Base-by-base conservation (phyloP, 2,113 vertebrate species). In the Amphiprion percula region DNA sequence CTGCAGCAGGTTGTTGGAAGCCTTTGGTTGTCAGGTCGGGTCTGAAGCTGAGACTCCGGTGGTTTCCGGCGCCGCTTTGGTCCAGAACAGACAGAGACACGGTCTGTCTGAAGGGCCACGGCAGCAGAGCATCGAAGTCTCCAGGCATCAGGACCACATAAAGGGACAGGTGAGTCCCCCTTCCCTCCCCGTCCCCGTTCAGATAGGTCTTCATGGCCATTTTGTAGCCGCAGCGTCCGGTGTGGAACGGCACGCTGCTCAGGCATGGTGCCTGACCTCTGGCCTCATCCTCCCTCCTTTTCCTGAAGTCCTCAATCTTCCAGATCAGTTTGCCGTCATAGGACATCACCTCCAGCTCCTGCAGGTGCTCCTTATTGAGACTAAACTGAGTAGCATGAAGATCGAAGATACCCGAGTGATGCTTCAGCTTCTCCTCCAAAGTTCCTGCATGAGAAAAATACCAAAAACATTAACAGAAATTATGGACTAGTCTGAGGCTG, bases 81-180 rank as follows among this genome's bases (percentile, higher is more conserved):
- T 90, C 88, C 69, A 90, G 67, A 58, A 90, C 28, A 7, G 85
- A 85, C 67, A 90, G 83, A 16, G 80, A 46, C 53, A 98, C 95
- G 49, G 96, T 95, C 81, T 98, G 97, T 82, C 86, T 95, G 92
- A 99, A 99, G 0, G 97, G 97, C 97, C 97, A 99, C 3, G 94
- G 94, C 50, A 99, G 72, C 5, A 99, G 91, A 0, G 96, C 95
- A 77, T 99, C 97, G 10, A 97, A 98, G 79, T 99, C 97, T 0
- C 97, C 97, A 14, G 94, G 94, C 97, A 99, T 97, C 70, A 99
- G 94, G 47, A 97, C 96, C 0, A 98, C 95, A 59, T 97, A 99
- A 17, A 99, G 91, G 0, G 97, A 99, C 83, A 98, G 81, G 47
- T 98, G 97, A 0, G 96, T 95, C 0, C 96, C 96, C 82, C 94